A percentile compares a stretch with the other conserved stretches of the same genome.
phyloP scores from a whole-genome alignment of 2,113 vertebrate genomes.

The Chauna torquata region DNA sequence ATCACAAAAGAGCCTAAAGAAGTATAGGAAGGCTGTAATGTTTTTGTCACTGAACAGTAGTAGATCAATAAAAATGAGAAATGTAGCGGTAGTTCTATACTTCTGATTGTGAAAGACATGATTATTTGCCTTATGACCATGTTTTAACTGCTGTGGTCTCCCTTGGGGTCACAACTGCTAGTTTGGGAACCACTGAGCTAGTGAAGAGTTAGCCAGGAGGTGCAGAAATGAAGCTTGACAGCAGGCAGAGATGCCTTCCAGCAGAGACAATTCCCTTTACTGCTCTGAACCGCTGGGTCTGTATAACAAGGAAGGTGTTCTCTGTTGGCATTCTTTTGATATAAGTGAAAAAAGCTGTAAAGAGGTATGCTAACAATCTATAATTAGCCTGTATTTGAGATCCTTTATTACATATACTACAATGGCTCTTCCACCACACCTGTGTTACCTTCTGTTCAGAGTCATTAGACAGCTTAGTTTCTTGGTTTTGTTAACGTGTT shows the following conservation, averaged over 20 bases:
- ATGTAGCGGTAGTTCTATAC: not conserved
- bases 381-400: not conserved
- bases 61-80: not conserved
- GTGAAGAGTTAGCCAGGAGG: not conserved
- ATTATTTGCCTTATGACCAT: not conserved
- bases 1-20: not conserved
- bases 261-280: not conserved
- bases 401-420: not conserved
- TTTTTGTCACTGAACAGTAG: not conserved
- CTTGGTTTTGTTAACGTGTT: not conserved
- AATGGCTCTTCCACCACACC: fast-evolving
- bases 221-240: not conserved
- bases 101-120: not conserved
- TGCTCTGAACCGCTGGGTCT: not conserved
- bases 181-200: not conserved
- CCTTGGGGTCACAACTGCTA: not conserved
- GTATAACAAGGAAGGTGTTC: not conserved
- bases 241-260: not conserved
- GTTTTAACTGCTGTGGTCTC: not conserved
- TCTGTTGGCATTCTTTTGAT: not conserved
- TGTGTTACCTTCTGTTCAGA: fast-evolving
- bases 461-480: not conserved
- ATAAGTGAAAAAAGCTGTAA: not conserved
- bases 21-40: not conserved
- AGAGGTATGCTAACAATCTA: not conserved